Evolutionary conservation across 2,797 vertebrate species (phyloP).

Genomic region (Enteromius anoplus): DNA sequence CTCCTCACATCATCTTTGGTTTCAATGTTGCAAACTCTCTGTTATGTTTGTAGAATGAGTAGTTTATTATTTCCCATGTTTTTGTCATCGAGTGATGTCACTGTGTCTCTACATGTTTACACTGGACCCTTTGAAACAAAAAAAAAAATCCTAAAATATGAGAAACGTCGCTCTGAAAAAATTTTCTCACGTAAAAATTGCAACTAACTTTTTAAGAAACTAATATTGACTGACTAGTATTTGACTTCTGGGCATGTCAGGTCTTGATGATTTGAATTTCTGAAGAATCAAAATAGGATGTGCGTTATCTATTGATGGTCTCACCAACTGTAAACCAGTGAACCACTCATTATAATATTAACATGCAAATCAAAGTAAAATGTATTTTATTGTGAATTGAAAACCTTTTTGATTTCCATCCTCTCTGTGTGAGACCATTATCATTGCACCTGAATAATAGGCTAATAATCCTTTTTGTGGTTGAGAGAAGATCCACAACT

Average conservation of each 20-base stretch:
- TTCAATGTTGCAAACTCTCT: not conserved
- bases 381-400: not conserved
- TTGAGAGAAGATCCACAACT: not conserved
- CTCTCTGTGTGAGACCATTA: not conserved
- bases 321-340: not conserved
- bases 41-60: not conserved
- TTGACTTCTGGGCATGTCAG: constrained; percentile 47
- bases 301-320: not conserved
- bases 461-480: not conserved
- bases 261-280: constrained; percentile 37
- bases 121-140: constrained; percentile 32
- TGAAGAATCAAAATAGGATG: constrained; percentile 18
- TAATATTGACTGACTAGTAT: constrained; percentile 35
- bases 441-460: not conserved
- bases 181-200: constrained; percentile 20
- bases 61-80: constrained; percentile 19
- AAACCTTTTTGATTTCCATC: not conserved
- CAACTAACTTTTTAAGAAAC: not conserved
- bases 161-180: not conserved
- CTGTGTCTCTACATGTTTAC: constrained; percentile 2
- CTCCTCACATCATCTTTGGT: not conserved
- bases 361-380: not conserved
- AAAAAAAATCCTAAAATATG: constrained; percentile 19
- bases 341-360: not conserved
- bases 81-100: constrained; percentile 17